phyloP scores from a whole-genome alignment of 2,888 invertebrate species.

The Apocheima hispidaria region DNA sequence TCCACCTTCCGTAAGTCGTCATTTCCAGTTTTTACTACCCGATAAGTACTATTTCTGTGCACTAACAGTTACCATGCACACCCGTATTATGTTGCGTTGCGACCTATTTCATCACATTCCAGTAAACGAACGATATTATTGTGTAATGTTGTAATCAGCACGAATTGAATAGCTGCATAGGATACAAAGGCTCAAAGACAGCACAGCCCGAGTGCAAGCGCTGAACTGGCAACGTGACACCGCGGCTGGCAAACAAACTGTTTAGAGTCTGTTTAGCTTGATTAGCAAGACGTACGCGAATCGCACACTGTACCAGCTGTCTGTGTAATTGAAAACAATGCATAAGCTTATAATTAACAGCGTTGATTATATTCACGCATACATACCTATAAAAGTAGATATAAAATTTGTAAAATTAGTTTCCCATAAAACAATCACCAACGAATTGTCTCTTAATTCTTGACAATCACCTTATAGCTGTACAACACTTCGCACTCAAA shows the following conservation, averaged over 20 bases:
- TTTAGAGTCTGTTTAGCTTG: slow-evolving; percentile 68
- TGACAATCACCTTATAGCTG: too few relatives aligned
- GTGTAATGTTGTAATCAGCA: slow-evolving; percentile 25
- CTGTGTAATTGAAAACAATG: slow-evolving; percentile 16
- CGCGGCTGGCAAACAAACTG: slow-evolving; percentile 68
- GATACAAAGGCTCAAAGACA: slow-evolving; percentile 37
- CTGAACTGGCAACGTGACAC: slow-evolving; percentile 68
- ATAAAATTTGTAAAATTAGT: too few relatives aligned
- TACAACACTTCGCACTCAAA: too few relatives aligned
- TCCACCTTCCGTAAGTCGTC: slow-evolving; percentile 75
- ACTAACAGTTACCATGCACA: not conserved
- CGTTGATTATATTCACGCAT: too few relatives aligned
- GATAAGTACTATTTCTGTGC: slow-evolving; percentile 29
- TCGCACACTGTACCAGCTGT: slow-evolving; percentile 44
- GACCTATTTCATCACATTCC: slow-evolving; percentile 28
- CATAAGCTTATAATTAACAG: not conserved
- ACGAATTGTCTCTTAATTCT: too few relatives aligned
- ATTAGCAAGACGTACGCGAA: slow-evolving; percentile 83
- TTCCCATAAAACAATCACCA: too few relatives aligned
- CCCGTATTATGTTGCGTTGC: slow-evolving; percentile 28
- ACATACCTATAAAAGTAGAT: too few relatives aligned
- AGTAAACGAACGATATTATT: slow-evolving; percentile 15
- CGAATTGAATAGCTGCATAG: slow-evolving; percentile 17
- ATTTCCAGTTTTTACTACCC: slow-evolving; percentile 48
- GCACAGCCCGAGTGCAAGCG: slow-evolving; percentile 56